Evolutionary conservation across 2,113 vertebrate genomes (phyloP).

Genomic region (Alectura lathami): DNA sequence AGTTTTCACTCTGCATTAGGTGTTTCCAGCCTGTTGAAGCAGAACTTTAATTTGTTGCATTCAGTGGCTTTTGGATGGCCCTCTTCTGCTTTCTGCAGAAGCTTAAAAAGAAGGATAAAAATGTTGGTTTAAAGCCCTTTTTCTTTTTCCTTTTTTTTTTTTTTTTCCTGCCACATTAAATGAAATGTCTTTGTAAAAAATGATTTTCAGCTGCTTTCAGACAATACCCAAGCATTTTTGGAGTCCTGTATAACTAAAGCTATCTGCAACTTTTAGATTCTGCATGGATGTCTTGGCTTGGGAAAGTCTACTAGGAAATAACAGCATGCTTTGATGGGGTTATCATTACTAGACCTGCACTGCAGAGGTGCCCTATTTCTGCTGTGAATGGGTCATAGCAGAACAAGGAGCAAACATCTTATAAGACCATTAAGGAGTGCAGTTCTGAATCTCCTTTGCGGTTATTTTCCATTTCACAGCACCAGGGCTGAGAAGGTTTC

Average conservation of each 20-base stretch:
- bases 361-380: not conserved
- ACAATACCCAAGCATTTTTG: not conserved
- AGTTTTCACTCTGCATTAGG: not conserved
- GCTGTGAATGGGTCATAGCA: not conserved
- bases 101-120: not conserved
- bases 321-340: not conserved
- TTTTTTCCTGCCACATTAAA: not conserved
- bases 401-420: not conserved
- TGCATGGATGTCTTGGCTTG: not conserved
- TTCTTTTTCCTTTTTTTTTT: not conserved
- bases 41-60: not conserved
- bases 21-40: not conserved
- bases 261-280: not conserved
- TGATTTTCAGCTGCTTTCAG: not conserved
- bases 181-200: not conserved
- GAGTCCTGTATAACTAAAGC: not conserved
- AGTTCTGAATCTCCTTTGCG: not conserved
- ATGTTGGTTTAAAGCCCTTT: accelerated
- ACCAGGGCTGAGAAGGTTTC: not conserved
- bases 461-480: not conserved
- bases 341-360: not conserved
- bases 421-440: not conserved
- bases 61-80: not conserved
- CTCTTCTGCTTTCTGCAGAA: not conserved
- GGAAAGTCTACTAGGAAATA: not conserved